Evolutionary conservation across 2,888 invertebrate species (phyloP).

Genomic region (Tetragonisca angustula): DNA sequence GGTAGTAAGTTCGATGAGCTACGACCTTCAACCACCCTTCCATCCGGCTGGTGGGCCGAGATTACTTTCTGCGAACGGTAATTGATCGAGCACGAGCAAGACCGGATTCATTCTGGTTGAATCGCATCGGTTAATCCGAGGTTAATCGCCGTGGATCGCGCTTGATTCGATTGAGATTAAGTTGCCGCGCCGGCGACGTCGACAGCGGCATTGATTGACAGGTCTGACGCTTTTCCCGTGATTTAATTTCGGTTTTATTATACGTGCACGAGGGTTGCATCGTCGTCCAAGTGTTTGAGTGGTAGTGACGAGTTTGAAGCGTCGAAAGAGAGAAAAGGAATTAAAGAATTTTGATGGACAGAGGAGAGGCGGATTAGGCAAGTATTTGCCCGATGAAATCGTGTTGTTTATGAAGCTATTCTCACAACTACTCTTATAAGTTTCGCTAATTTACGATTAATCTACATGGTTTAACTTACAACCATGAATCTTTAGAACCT

Average conservation of each 20-base stretch:
- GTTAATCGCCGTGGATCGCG: constrained; percentile 45
- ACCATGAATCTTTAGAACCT: too few species aligned
- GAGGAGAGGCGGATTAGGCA: too few species aligned
- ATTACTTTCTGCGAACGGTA: constrained; percentile 15
- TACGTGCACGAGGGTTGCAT: not conserved
- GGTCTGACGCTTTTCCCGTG: not conserved
- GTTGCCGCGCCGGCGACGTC: not conserved
- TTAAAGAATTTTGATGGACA: not conserved
- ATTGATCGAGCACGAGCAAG: constrained; percentile 28
- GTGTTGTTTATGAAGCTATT: too few species aligned
- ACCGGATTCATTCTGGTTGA: constrained; percentile 26
- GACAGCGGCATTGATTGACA: constrained; percentile 20
- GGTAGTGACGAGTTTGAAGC: not conserved
- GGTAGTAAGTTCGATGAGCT: constrained; percentile 22
- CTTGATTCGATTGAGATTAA: constrained; percentile 40
- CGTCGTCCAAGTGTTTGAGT: too few species aligned
- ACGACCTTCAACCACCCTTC: not conserved
- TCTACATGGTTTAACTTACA: too few species aligned
- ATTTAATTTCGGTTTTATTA: not conserved
- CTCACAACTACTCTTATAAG: too few species aligned
- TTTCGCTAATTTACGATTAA: too few species aligned
- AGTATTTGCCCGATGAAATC: not conserved
- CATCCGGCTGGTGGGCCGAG: too few species aligned
- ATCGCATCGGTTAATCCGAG: constrained; percentile 44
- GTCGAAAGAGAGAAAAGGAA: not conserved